phyloP scores from a whole-genome alignment of 2,888 invertebrate genomes.

The Erebia palarica region DNA sequence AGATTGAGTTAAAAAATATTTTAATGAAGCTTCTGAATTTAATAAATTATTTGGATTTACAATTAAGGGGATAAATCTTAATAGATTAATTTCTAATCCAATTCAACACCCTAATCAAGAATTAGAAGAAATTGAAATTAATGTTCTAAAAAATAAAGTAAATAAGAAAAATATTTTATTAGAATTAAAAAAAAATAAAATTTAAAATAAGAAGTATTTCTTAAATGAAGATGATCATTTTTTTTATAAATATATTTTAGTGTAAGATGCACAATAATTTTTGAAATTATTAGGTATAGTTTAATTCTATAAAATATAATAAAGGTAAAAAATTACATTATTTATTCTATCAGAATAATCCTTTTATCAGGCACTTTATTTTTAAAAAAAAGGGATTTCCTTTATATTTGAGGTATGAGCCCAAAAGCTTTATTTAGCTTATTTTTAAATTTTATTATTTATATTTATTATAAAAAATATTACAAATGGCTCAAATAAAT shows the following conservation, averaged over 20 bases:
- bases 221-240: not conserved
- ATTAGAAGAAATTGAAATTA: constrained; percentile 69
- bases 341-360: constrained; percentile 76
- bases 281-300: constrained; percentile 84
- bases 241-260: constrained; percentile 69
- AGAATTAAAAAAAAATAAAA: constrained; percentile 36
- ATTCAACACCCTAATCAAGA: constrained; percentile 79
- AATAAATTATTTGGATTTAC: constrained; percentile 73
- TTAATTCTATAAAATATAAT: constrained; percentile 85
- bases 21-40: constrained; percentile 80
- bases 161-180: constrained; percentile 78
- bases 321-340: constrained; percentile 73
- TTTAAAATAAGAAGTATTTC: constrained; percentile 40
- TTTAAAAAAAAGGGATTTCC: constrained; percentile 68
- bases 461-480: constrained; percentile 3
- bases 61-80: constrained; percentile 84
- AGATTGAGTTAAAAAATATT: constrained; percentile 84
- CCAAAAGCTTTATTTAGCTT: constrained; percentile 16
- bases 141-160: constrained; percentile 29
- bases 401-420: constrained; percentile 34
- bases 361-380: constrained; percentile 76
- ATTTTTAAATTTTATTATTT: constrained; percentile 6
- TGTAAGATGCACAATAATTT: constrained; percentile 84
- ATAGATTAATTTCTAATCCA: constrained; percentile 84
- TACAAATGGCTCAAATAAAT: not conserved